Evolutionary conservation across 2,113 vertebrate species (phyloP), one percentile per base, ranked within the genome.

Genomic region (Leptobrachium leishanense): DNA sequence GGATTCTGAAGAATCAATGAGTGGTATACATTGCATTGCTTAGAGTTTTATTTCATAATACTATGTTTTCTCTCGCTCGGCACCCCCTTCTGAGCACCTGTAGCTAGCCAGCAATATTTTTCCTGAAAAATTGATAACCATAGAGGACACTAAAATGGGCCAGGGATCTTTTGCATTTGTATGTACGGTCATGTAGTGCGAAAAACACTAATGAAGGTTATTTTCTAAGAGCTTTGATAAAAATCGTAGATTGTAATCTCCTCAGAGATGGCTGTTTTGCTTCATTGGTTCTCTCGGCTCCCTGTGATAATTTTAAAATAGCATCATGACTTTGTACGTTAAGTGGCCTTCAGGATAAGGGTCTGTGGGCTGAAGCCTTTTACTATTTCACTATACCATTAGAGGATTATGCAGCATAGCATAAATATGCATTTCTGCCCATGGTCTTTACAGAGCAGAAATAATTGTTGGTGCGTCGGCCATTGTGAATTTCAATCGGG

Each of bases 241-340:
- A 64, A 72, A 72, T 73, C 77, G 3, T 7, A 73, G 77, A 67
- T 68, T 67, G 71, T 74, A 68, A 68, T 73, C 63, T 74, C 64
- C 12, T 0, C 53, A 44, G 71, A 74, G 78, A 74, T 74, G 15
- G 53, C 12, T 54, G 76, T 15, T 72, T 67, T 74, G 71, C 78
- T 74, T 74, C 41, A 44, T 50, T 68, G 70, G 12, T 65, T 73
- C 13, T 15, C 46, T 74, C 20, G 59, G 46, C 43, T 74, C 46
- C 77, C 77, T 11, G 13, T 43, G 39, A 79, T 66, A 39, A 46
- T 73, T 72, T 79, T 79, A 73, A 72, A 79, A 79, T 79, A 79
- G 77, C 70, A 73, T 67, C 71, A 59, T 74, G 71, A 74, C 71
- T 74, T 80, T 80, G 77, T 80, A 44, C 46, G 40, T 68, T 74